Percentiles rank a stretch among this genome's conserved stretches.
phyloP scores from a whole-genome alignment of 2,888 invertebrate genomes.

The Morpho helenor region DNA sequence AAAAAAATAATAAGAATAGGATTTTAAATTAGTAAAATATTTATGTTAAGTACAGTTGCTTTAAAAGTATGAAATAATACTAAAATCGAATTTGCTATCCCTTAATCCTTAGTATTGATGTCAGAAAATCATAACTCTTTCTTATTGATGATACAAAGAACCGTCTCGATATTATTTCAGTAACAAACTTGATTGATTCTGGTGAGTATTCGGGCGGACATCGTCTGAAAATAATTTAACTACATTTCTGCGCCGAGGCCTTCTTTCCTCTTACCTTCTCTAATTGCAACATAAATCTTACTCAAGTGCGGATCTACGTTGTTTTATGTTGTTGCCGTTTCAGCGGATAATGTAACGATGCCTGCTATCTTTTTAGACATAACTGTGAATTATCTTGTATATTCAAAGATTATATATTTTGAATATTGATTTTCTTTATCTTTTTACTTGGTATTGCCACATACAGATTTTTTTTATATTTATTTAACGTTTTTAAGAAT shows the following conservation, averaged over 20 bases:
- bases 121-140: constrained; percentile 42
- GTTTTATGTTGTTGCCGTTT: constrained; percentile 14
- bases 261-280: constrained; percentile 45
- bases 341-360: constrained; percentile 1
- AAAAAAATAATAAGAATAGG: too few relatives aligned
- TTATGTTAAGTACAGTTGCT: too few relatives aligned
- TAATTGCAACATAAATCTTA: constrained; percentile 58
- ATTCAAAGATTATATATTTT: neutral
- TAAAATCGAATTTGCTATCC: too few relatives aligned
- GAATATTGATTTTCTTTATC: too few relatives aligned
- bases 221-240: constrained; percentile 14
- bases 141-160: constrained; percentile 47
- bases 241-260: constrained; percentile 5
- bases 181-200: constrained; percentile 62
- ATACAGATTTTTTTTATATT: too few relatives aligned
- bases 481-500: too few relatives aligned
- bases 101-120: too few relatives aligned
- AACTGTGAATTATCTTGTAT: neutral
- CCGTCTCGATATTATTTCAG: constrained; percentile 46
- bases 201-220: constrained; percentile 56
- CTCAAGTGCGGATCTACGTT: constrained; percentile 37
- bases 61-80: too few relatives aligned
- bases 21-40: too few relatives aligned
- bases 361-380: neutral
- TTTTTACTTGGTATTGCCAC: too few relatives aligned